Evolutionary conservation across 2,888 invertebrate species (phyloP), one percentile per base, ranked within the genome.

Genomic region (Lampropteryx suffumata): DNA sequence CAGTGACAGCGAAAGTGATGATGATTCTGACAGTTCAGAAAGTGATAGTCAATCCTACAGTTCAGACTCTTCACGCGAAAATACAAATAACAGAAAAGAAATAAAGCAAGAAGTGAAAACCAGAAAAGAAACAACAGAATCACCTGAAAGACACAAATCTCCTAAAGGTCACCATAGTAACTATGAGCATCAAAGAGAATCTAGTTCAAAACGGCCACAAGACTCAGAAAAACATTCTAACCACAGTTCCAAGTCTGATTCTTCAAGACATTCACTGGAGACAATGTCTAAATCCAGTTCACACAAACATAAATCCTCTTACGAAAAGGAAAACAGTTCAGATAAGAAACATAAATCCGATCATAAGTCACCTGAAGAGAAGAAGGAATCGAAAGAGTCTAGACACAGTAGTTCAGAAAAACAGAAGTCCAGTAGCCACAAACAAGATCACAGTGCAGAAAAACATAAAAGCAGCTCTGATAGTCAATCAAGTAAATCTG

Each of bases 61-160:
- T 9, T 79, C 82, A 40, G 76, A 81, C 10, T 81, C 80, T 24
- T 81, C 84, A 28, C 74, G 72, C 7, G 84, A 85, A 63, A 73
- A 82, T 13, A 65, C 61, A 21, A 76, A 4, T 17, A 17, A 74
- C 1, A 78, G 76, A 58, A 67, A 62, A 35, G 74, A 78, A 71
- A 54, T 65, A 1, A 78, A 78, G 60, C 67, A 63, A 48, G 75
- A 79, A 72, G 65, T 77, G 21, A 83, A 79, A 59, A 52, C 68
- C 1, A 57, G 54, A 12, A 51, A 55, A 37, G 55, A 58, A 50
- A 55, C 77, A 64, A 67, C 61, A 59, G 82, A 82, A 68, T 71
- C 75, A 45, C 54, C 59, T 10, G 71, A 75, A n/a, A 64, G 69
- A 50, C 63, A 76, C 50, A 76, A 65, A 45, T 71, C 72, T 47